Evolutionary conservation across 2,888 invertebrate genomes (phyloP), one percentile per base, ranked within the genome.

Genomic region (Therioaphis trifolii): DNA sequence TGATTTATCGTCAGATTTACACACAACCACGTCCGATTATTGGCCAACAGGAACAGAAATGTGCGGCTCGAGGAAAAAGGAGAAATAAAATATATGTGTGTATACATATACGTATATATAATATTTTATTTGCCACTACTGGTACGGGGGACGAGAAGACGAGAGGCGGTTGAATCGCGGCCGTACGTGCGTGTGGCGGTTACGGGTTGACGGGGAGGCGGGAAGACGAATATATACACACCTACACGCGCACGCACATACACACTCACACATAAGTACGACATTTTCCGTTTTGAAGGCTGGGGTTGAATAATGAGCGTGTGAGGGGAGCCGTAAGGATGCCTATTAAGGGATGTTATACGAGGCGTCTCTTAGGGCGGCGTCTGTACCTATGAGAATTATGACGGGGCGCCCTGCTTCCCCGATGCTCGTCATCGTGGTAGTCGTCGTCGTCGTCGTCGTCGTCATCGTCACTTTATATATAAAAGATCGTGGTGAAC

Each of bases 1-100:
- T 82, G 82, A 82, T 82, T 82, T 82, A 82, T 74, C 49, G 82
- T 74, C 82, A 80, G 80, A 80, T 80, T 80, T 80, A 80, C 58
- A 80, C 71, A 29, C 24, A 29, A 29, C 63, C 63, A 72, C 63
- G 63, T 82, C 82, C 82, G 72, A 74, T 82, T 52, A 82, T 82
- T 40, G 82, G 82, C 82, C 71, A 29, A 61, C 46, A 21, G 29
- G 46, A 74, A 35, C 71, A 66, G 58, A 27, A 71, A 66, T 40
- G 35, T 35, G 18, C 52, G 40, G 24, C n/a, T n/a, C 9, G 40
- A 78, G 68, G 18, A 21, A 76, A 29, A 27, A 21, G 35, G n/a
- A 76, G 14, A 27, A n/a, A 63, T 58, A 76, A 68, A 82, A 74
- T 35, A 35, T 5, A 35, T 35, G 7, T 35, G 7, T 35, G 3